Percentiles rank a stretch among this genome's conserved stretches.
Evolutionary conservation across 2,113 vertebrate genomes (phyloP).

Genomic region (Hippocampus mohnikei): DNA sequence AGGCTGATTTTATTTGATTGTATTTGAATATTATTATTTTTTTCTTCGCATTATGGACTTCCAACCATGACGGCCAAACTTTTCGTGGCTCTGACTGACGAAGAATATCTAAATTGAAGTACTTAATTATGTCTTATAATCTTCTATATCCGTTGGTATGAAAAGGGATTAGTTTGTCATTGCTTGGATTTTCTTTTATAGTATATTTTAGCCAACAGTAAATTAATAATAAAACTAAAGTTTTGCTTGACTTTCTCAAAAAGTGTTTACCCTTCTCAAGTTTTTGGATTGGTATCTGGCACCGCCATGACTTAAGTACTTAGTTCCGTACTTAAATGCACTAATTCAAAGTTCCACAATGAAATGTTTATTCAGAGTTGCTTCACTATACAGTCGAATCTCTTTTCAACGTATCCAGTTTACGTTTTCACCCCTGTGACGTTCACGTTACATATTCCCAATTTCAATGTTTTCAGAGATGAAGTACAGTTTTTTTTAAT

Average conservation of each 20-base stretch:
- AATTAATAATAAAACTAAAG: background rate
- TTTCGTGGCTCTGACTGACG: constrained; percentile 30
- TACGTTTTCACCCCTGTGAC: too few relatives aligned
- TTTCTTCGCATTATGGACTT: constrained; percentile 38
- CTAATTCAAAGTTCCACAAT: constrained; percentile 76
- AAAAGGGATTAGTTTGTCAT: constrained; percentile 56
- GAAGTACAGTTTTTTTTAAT: too few relatives aligned
- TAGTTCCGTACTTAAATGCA: constrained; percentile 75
- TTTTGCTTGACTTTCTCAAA: background rate
- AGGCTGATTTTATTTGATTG: background rate
- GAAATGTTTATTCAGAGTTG: constrained; percentile 71
- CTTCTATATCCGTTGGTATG: constrained; percentile 49
- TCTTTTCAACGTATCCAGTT: too few relatives aligned
- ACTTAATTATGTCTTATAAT: constrained; percentile 63
- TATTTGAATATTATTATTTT: constrained; percentile 36
- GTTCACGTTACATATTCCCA: too few relatives aligned
- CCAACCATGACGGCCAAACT: constrained; percentile 41
- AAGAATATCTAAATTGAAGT: constrained; percentile 58
- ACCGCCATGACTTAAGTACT: constrained; percentile 67
- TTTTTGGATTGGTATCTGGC: constrained; percentile 57
- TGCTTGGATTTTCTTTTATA: constrained; percentile 53
- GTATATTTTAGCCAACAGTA: constrained; percentile 25
- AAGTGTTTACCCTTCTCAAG: constrained; percentile 40
- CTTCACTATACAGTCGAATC: constrained; percentile 1
- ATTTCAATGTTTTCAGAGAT: too few relatives aligned